Evolutionary conservation across 2,888 invertebrate genomes (phyloP).

Genomic region (Hypomecis punctinalis): DNA sequence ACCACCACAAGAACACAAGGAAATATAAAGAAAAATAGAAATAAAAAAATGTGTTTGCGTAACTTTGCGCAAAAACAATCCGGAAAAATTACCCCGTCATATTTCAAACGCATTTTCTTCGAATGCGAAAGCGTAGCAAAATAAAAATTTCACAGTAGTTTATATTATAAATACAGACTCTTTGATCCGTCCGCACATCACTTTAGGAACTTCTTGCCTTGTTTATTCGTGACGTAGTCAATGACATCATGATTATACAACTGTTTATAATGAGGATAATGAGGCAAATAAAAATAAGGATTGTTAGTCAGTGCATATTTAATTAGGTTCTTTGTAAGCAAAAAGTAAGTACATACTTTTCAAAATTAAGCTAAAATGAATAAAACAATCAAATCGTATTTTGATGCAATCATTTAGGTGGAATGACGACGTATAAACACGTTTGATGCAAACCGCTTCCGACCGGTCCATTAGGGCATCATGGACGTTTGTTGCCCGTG

Average conservation of each 20-base stretch:
- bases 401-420: too few relatives aligned
- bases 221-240: conserved; percentile 37
- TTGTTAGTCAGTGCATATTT: too few relatives aligned
- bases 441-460: too few relatives aligned
- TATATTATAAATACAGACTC: conserved; percentile 38
- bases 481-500: too few relatives aligned
- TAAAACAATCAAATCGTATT: too few relatives aligned
- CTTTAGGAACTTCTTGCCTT: conserved; percentile 35
- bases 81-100: conserved; percentile 14
- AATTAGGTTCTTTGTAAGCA: too few relatives aligned
- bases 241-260: conserved; percentile 42
- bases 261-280: background rate
- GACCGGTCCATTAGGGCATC: too few relatives aligned
- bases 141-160: conserved; percentile 38
- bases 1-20: background rate
- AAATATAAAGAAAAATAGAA: background rate
- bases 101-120: conserved; percentile 26
- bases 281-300: too few relatives aligned
- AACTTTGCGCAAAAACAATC: conserved; percentile 6
- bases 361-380: too few relatives aligned
- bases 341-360: too few relatives aligned
- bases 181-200: conserved; percentile 49
- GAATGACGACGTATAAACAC: too few relatives aligned
- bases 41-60: conserved; percentile 7
- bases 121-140: conserved; percentile 27